Evolutionary conservation across 37 sponge, comb jelly and placozoan genomes (phyloP).

Genomic region (Tethya wilhelma): DNA sequence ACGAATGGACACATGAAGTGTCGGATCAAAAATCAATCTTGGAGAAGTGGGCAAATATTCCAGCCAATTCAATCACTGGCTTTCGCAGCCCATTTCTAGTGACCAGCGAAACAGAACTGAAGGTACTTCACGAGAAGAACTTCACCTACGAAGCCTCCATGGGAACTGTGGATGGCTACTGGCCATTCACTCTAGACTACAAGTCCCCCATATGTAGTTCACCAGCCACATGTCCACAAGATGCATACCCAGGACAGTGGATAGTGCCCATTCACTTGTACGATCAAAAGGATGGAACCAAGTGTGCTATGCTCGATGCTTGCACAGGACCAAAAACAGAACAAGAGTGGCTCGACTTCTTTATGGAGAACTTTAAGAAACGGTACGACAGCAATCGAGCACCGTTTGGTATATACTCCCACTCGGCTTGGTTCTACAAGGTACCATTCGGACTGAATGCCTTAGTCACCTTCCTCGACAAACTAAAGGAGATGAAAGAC

Average conservation of each 20-base stretch:
- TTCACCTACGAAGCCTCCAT: constrained; percentile 62
- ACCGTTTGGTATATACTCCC: constrained; percentile 53
- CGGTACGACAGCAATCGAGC: constrained; percentile 55
- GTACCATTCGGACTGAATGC: background rate
- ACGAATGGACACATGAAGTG: constrained; percentile 41
- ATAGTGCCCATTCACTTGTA: constrained; percentile 35
- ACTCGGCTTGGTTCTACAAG: constrained; percentile 40
- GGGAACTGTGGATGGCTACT: constrained; percentile 35
- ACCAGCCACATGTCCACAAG: constrained; percentile 48
- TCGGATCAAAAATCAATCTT: constrained; percentile 48
- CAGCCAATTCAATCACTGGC: constrained; percentile 14
- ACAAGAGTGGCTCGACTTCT: constrained; percentile 51
- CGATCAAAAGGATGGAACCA: constrained; percentile 21
- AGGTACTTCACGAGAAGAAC: constrained; percentile 28
- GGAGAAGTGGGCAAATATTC: constrained; percentile 41
- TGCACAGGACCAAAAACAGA: constrained; percentile 29
- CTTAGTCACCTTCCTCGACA: constrained; percentile 31
- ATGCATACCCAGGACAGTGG: constrained; percentile 59
- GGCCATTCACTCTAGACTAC: constrained; percentile 75
- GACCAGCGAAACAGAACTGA: constrained; percentile 38
- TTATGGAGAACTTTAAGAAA: constrained; percentile 40
- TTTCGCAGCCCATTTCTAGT: constrained; percentile 55
- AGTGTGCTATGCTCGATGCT: constrained; percentile 34
- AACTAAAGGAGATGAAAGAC: constrained; percentile 26
- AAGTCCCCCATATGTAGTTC: constrained; percentile 47